These are phyloP conservation scores for Sminthopsis crassicaudata DNA, from an alignment of 2,113 vertebrate species.

Conservation along the genomic window DNA sequence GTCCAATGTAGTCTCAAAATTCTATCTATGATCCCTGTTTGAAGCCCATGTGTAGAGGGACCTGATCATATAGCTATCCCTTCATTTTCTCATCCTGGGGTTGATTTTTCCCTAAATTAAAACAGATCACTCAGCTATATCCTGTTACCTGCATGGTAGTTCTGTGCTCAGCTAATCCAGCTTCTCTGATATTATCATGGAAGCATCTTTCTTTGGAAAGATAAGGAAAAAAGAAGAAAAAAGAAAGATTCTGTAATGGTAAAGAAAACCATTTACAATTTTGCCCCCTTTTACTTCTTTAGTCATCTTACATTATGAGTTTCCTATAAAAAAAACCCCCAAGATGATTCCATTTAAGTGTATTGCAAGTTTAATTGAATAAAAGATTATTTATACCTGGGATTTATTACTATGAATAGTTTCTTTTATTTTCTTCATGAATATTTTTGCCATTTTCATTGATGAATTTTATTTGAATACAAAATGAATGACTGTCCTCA, in stretches of 20 bases:
- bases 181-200: neutral
- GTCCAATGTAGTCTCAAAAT: neutral
- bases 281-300: neutral
- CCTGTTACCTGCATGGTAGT: neutral
- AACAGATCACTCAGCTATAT: neutral
- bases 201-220: conserved; percentile 23
- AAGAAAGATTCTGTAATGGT: neutral
- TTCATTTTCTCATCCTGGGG: neutral
- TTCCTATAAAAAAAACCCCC: neutral
- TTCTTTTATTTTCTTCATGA: neutral
- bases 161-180: neutral
- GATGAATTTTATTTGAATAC: neutral
- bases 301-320: neutral
- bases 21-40: neutral
- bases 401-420: neutral
- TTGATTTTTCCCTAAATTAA: neutral
- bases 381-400: neutral
- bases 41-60: neutral
- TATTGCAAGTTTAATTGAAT: neutral
- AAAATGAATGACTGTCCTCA: neutral
- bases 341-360: neutral
- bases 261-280: neutral
- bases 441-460: neutral
- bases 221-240: neutral
- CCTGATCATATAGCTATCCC: neutral